phyloP scores from a whole-genome alignment of 2,113 vertebrate species.

The Lamprologus lemairii region DNA sequence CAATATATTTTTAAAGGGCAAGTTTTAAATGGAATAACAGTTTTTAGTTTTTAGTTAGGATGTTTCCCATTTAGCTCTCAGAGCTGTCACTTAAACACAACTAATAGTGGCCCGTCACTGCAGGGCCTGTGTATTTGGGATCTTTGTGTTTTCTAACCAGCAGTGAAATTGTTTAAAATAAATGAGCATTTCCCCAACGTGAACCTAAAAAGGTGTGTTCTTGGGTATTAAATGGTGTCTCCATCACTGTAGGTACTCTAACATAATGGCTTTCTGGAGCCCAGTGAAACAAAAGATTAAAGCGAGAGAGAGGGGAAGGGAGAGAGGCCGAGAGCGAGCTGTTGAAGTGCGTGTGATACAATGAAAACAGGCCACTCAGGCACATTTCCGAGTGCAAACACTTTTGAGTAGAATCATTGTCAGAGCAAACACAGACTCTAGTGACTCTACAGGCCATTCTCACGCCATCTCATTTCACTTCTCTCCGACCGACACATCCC shows the following conservation, averaged over 20 bases:
- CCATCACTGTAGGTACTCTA: slow-evolving; percentile 13
- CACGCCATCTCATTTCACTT: neutral
- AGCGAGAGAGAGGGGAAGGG: neutral
- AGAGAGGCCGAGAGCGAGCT: neutral
- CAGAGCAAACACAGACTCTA: slow-evolving; percentile 20
- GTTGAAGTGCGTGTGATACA: slow-evolving; percentile 31
- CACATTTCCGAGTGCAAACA: slow-evolving; percentile 47
- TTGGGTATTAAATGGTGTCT: neutral
- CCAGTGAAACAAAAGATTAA: slow-evolving; percentile 33
- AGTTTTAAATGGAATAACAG: neutral
- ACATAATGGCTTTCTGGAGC: slow-evolving; percentile 39
- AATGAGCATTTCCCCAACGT: neutral
- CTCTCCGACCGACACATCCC: neutral
- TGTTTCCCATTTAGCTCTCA: neutral
- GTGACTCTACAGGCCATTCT: slow-evolving; percentile 20
- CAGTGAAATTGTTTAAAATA: neutral
- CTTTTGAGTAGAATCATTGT: slow-evolving; percentile 25
- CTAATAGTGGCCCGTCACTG: neutral
- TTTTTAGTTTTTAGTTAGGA: neutral
- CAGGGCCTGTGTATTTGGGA: neutral
- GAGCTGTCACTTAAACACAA: neutral
- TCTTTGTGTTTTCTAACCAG: neutral
- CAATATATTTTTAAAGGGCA: neutral
- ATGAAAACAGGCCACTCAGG: slow-evolving; percentile 43
- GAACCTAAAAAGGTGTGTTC: neutral